Evolutionary conservation across 1,140 invertebrate genomes (phyloP), one percentile per base, ranked within the genome.

Genomic region (Pogonomyrmex californicus): DNA sequence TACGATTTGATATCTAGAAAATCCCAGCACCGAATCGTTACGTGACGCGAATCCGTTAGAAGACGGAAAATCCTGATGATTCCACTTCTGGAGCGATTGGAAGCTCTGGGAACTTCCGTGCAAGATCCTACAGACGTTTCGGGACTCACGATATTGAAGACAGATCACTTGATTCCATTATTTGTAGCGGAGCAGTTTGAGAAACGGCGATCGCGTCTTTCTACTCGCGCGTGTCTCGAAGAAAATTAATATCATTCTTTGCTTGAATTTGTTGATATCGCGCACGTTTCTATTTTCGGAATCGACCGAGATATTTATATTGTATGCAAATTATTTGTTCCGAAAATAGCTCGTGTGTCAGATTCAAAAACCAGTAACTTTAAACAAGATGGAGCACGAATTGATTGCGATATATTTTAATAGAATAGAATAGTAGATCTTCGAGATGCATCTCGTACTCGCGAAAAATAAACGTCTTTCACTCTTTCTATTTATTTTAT

Each of bases 1-100:
- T 17, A 56, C 86, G 63, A 85, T 70, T 85, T 76, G 71, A 85
- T 87, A 78, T 65, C 63, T 41, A 58, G 49, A 33, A 88, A 88
- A 88, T 88, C 51, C 51, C 47, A 33, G 33, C 49, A 7, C 4
- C 10, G 56, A 88, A 88, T 88, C 30, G 38, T 54, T 88, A 85
- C 79, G 87, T 88, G 71, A 58, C 23, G n/a, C 51, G 79, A 7
- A 12, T 75, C 33, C 66, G 66, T 82, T 82, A 73, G 30, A 60
- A n/a, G 3, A 51, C 38, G 38, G 30, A 51, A 33, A 1, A 47
- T 70, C 41, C 23, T 56, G 77, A 36, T 33, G 54, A 62, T 58
- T 81, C 77, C 56, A 62, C 12, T 70, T 70, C 17, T 30, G 33
- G 2, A 23, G 0, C 4, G 79, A 70, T 81, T 38, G 51, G 49